Evolutionary conservation across 2,113 vertebrate species (phyloP).

Genomic region (Circaetus gallicus): DNA sequence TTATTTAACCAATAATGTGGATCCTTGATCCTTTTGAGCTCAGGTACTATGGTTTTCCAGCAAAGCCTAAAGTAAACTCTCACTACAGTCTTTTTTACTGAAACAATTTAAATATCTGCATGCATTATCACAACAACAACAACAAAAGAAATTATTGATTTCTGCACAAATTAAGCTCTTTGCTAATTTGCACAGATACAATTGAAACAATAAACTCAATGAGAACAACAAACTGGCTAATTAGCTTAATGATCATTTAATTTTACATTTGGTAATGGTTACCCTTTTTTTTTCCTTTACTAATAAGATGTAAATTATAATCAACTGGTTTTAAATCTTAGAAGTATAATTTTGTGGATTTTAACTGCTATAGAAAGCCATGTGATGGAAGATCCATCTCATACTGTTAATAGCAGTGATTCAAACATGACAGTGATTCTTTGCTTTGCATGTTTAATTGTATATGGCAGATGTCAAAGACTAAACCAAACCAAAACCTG

Average conservation of each 20-base stretch:
- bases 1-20: neutral
- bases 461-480: neutral
- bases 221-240: conserved; percentile 62
- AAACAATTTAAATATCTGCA: conserved; percentile 27
- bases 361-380: neutral
- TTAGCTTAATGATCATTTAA: conserved; percentile 68
- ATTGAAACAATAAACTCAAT: conserved; percentile 66
- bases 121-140: neutral
- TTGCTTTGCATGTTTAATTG: neutral
- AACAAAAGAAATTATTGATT: conserved; percentile 56
- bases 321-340: conserved; percentile 54
- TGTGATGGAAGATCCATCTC: neutral
- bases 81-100: neutral
- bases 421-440: neutral
- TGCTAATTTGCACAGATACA: conserved; percentile 49
- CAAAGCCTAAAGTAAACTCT: neutral
- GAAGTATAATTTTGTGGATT: conserved; percentile 7
- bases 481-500: neutral
- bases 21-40: neutral
- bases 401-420: neutral
- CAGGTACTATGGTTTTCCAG: neutral
- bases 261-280: conserved; percentile 68
- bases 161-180: conserved; percentile 52
- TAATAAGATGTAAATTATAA: conserved; percentile 64
- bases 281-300: neutral